Conservation (phyloP, 2,113 vertebrate genomes). For the Paratilapia polleni region DNA sequence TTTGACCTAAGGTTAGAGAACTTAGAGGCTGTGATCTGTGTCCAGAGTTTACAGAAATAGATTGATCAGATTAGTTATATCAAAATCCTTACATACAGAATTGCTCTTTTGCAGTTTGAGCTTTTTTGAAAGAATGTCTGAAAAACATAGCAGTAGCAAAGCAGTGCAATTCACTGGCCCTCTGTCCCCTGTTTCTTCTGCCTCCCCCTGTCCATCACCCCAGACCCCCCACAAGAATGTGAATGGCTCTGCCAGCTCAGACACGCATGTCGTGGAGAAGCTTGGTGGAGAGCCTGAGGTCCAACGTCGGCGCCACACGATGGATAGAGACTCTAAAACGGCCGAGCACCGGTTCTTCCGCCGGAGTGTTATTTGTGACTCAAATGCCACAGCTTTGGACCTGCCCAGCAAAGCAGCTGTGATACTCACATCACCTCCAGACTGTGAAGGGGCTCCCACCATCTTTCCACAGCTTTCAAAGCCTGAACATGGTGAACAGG, state of each 20-base stretch:
- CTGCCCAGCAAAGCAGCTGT: slow-evolving; percentile 88
- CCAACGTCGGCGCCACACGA: slow-evolving; percentile 93
- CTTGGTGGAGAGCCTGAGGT: slow-evolving; percentile 80
- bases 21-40: slow-evolving; percentile 31
- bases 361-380: slow-evolving; percentile 97
- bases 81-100: slow-evolving; percentile 30
- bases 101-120: slow-evolving; percentile 33
- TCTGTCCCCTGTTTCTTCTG: slow-evolving; percentile 74
- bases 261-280: slow-evolving; percentile 86
- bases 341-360: slow-evolving; percentile 96
- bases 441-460: slow-evolving; percentile 57
- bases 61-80: background rate
- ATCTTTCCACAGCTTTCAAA: slow-evolving; percentile 26
- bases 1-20: slow-evolving; percentile 26
- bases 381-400: slow-evolving; percentile 93
- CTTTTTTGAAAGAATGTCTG: slow-evolving; percentile 70
- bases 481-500: slow-evolving; percentile 8
- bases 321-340: slow-evolving; percentile 94
- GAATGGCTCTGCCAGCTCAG: slow-evolving; percentile 90
- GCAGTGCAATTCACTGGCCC: slow-evolving; percentile 77
- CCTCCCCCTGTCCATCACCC: slow-evolving; percentile 77
- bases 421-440: slow-evolving; percentile 82
- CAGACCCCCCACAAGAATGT: slow-evolving; percentile 85
- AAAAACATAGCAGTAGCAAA: slow-evolving; percentile 70
- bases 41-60: slow-evolving; percentile 17